Evolutionary conservation across 2,797 vertebrate genomes (phyloP).

Genomic region (Ctenopoma multispine): DNA sequence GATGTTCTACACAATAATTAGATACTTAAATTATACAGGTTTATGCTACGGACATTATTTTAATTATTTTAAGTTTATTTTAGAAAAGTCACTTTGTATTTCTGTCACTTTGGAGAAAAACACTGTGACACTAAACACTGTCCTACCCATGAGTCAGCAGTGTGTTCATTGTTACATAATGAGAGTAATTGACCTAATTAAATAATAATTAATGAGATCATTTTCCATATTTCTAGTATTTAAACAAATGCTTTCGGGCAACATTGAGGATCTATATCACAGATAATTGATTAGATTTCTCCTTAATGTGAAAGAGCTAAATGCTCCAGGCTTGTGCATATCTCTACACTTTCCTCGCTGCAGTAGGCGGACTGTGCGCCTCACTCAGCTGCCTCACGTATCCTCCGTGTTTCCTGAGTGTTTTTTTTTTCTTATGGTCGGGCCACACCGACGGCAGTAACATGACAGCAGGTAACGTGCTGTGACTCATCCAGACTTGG

Average conservation of each 20-base stretch:
- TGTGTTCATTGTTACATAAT: too few relatives aligned
- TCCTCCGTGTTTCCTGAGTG: neutral
- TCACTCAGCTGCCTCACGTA: neutral
- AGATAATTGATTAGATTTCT: too few relatives aligned
- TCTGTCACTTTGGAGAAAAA: neutral
- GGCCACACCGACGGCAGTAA: neutral
- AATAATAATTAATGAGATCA: too few relatives aligned
- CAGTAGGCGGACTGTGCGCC: neutral
- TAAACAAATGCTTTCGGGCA: too few relatives aligned
- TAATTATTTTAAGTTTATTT: neutral
- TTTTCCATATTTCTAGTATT: too few relatives aligned
- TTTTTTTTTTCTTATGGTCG: neutral
- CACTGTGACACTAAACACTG: too few relatives aligned
- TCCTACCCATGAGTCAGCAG: neutral
- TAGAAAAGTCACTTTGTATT: neutral
- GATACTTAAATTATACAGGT: neutral
- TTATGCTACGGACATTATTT: neutral
- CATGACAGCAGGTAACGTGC: slow-evolving; percentile 16
- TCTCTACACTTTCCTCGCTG: neutral
- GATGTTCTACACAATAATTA: too few relatives aligned
- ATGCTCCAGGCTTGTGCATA: neutral
- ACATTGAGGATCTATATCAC: neutral
- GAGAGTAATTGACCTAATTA: too few relatives aligned
- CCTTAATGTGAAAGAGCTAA: too few relatives aligned
- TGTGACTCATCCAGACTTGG: slow-evolving; percentile 8